Percentiles rank a stretch among this genome's conserved stretches.
Conservation (phyloP, 2,113 vertebrate species). For the Saccopteryx leptura region DNA sequence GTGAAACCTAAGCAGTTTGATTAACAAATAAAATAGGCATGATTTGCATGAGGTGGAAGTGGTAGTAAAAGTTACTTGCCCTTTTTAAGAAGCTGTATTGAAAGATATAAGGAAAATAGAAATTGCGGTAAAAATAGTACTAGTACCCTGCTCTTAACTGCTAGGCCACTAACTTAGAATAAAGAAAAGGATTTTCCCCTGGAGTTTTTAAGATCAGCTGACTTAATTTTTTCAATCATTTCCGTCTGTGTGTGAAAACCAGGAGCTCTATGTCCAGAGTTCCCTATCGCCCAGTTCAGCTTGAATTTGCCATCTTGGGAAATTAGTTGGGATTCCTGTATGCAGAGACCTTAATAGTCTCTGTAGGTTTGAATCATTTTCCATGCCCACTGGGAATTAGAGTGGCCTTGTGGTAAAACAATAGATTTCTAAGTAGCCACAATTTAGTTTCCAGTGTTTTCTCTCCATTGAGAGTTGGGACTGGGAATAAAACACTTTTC, state of each 20-base stretch:
- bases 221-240: background rate
- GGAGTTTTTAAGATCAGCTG: background rate
- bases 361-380: background rate
- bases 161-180: background rate
- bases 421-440: background rate
- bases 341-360: background rate
- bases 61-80: background rate
- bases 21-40: background rate
- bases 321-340: background rate
- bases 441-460: constrained; percentile 16
- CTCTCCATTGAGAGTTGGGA: background rate
- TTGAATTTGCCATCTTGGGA: background rate
- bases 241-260: background rate
- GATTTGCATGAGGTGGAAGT: background rate
- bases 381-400: background rate
- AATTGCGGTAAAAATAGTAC: constrained; percentile 19
- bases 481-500: constrained; percentile 16
- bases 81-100: background rate
- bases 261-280: background rate
- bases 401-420: background rate
- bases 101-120: background rate
- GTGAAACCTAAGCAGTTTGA: background rate
- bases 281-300: background rate
- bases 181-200: background rate
- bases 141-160: background rate